Conservation (phyloP, 2,113 vertebrate species). For the Peromyscus maniculatus region DNA sequence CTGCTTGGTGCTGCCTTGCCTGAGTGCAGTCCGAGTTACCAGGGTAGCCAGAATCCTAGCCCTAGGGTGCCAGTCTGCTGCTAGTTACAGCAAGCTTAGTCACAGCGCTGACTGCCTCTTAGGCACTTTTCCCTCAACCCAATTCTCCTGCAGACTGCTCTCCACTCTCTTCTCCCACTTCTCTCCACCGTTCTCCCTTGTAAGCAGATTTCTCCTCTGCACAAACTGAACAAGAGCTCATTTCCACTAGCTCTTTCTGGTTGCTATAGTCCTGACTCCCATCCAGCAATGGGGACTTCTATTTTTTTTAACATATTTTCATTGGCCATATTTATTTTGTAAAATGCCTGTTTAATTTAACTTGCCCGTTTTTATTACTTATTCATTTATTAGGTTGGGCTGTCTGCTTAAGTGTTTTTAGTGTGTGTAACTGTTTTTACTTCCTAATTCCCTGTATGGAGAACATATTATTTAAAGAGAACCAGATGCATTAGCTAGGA, state of each 20-base stretch:
- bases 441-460: neutral
- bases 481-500: neutral
- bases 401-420: neutral
- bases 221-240: neutral
- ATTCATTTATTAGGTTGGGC: neutral
- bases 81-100: neutral
- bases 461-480: neutral
- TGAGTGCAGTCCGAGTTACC: neutral
- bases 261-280: rapidly evolving
- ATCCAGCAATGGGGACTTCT: neutral
- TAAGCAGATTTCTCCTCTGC: neutral
- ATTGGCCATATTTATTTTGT: neutral
- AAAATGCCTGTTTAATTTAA: neutral
- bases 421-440: neutral
- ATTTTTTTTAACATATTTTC: neutral
- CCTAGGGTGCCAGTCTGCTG: no score
- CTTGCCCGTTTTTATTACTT: neutral
- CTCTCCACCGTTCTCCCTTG: neutral
- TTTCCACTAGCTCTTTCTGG: neutral
- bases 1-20: neutral
- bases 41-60: neutral
- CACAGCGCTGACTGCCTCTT: no score
- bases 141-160: no score
- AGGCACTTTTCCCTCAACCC: neutral
- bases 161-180: neutral